A percentile compares a stretch with the other conserved stretches of the same genome.
phyloP scores from a whole-genome alignment of 2,113 vertebrate species.

The Cricetomys ansorgei region DNA sequence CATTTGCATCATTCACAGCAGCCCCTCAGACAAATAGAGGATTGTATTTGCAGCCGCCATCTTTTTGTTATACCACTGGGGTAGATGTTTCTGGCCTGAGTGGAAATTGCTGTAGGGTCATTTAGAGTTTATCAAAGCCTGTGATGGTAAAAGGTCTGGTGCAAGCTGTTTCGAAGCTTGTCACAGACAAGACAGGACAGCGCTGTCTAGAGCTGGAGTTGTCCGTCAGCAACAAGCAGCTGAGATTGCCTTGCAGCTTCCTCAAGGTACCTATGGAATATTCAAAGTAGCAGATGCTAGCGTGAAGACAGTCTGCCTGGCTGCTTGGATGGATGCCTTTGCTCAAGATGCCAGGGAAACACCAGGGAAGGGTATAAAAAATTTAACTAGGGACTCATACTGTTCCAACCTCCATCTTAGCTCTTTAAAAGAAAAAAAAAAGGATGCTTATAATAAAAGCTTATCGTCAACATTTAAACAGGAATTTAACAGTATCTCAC shows the following conservation, averaged over 20 bases:
- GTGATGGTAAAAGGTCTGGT: neutral
- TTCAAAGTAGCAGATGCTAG: neutral
- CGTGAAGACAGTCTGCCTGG: neutral
- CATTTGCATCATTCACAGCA: neutral
- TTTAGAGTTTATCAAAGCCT: neutral
- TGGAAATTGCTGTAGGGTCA: neutral
- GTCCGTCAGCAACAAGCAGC: neutral
- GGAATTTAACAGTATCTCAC: neutral
- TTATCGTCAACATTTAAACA: neutral
- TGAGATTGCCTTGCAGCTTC: neutral
- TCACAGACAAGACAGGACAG: neutral
- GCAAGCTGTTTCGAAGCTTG: neutral
- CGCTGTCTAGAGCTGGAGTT: neutral
- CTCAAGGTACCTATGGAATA: too few relatives aligned
- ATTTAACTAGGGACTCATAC: neutral
- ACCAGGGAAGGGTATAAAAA: neutral
- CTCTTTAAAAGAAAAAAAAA: neutral
- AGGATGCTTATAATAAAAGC: neutral
- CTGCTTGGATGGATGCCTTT: neutral
- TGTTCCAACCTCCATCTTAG: neutral
- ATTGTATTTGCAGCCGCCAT: neutral
- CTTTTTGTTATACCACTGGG: neutral
- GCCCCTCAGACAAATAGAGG: neutral
- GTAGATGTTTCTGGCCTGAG: neutral
- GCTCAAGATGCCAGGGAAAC: neutral